Percentiles rank a stretch among this genome's conserved stretches.
Conservation (phyloP, 2,888 invertebrate genomes). For the Griposia aprilina region DNA sequence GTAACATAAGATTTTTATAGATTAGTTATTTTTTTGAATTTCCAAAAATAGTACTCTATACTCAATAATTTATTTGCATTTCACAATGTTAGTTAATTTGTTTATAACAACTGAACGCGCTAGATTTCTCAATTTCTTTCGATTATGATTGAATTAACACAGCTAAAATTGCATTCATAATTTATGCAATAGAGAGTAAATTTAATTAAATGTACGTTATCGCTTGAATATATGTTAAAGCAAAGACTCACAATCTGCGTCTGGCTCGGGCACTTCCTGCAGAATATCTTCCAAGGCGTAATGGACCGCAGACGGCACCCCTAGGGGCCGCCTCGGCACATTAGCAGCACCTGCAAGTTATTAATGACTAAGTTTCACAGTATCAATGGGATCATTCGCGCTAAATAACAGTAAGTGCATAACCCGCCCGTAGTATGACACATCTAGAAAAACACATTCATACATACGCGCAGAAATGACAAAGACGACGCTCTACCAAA, state of each 20-base stretch:
- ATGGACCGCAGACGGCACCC: constrained; percentile 79
- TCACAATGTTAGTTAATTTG: no score
- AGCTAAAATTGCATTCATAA: neutral
- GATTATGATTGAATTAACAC: neutral
- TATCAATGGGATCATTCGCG: neutral
- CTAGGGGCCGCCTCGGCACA: constrained; percentile 70
- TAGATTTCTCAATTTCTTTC: neutral
- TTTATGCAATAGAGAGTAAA: neutral
- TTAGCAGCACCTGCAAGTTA: constrained; percentile 77
- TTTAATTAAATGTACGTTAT: neutral
- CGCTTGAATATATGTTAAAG: neutral
- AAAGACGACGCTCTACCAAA: no score
- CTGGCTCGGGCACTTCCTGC: constrained; percentile 82
- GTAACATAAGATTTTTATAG: no score
- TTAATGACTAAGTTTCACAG: neutral
- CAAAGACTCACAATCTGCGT: constrained; percentile 82
- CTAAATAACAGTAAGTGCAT: neutral
- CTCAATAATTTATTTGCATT: no score
- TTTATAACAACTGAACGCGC: neutral
- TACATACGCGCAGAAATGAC: no score
- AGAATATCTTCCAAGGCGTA: constrained; percentile 81
- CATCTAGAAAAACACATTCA: no score
- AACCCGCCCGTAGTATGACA: neutral
- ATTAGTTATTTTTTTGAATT: neutral
- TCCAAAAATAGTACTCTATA: neutral